These are phyloP conservation scores for Mesochorus sp. DNA, from an alignment of 2,888 invertebrate genomes.

Conservation along the genomic window DNA sequence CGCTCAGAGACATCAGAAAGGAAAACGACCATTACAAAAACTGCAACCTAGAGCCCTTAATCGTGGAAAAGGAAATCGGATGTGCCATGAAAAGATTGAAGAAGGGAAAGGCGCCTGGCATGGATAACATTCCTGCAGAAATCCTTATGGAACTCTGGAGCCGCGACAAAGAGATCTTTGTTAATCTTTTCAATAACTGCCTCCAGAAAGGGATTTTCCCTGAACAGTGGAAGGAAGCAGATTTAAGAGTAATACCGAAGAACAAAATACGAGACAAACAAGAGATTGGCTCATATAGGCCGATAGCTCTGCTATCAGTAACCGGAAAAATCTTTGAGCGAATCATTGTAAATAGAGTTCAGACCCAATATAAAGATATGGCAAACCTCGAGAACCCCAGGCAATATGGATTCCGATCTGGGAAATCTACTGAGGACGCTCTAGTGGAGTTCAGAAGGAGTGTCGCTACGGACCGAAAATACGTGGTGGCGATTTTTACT, in stretches of 20 bases:
- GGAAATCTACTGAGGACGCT: constrained; percentile 30
- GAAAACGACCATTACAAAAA: not conserved
- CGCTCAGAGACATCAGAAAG: no score
- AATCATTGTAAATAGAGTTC: no score
- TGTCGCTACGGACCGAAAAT: not conserved
- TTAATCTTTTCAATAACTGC: not conserved
- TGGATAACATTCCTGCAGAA: not conserved
- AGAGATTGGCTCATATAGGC: no score
- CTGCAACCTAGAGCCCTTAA: not conserved
- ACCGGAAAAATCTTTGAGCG: no score
- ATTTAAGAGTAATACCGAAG: not conserved
- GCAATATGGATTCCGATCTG: constrained; percentile 33
- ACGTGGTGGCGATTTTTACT: constrained; percentile 19
- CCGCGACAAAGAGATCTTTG: not conserved
- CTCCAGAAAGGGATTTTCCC: not conserved
- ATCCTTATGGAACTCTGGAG: not conserved
- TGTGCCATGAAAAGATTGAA: not conserved
- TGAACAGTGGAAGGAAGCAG: constrained; percentile 14
- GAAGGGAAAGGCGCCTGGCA: constrained; percentile 3
- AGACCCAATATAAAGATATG: no score
- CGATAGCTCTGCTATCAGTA: no score
- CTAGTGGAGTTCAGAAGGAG: not conserved
- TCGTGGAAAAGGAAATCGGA: not conserved
- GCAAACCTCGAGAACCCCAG: no score
- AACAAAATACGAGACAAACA: no score